Conservation (phyloP, 2,797 vertebrate species). For the Valencia hispanica region DNA sequence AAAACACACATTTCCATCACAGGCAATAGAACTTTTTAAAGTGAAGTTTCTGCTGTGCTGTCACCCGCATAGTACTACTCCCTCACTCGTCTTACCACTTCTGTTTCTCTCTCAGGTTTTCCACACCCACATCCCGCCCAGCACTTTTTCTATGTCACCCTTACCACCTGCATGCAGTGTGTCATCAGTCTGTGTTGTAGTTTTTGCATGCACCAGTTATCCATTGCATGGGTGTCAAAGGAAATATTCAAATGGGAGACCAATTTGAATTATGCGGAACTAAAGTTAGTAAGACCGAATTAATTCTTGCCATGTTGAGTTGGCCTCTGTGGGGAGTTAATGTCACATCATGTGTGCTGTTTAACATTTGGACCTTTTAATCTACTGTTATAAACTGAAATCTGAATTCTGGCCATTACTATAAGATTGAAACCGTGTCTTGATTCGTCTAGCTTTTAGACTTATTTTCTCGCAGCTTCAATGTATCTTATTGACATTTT, state of each 20-base stretch:
- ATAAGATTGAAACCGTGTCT: not conserved
- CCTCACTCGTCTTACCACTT: not conserved
- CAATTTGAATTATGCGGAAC: too few species aligned
- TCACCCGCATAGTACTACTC: not conserved
- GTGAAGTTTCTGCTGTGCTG: slow-evolving; percentile 6
- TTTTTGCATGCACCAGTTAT: not conserved
- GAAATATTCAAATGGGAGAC: not conserved
- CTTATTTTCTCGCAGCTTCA: not conserved
- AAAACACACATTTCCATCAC: not conserved
- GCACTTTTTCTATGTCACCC: slow-evolving; percentile 14
- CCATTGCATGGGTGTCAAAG: not conserved
- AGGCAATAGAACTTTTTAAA: not conserved
- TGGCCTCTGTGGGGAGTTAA: not conserved
- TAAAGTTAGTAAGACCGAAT: not conserved
- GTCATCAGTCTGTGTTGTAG: slow-evolving; percentile 5
- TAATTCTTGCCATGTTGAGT: not conserved
- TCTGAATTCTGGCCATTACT: not conserved
- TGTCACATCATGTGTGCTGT: not conserved
- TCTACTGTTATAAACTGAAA: not conserved
- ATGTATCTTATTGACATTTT: not conserved
- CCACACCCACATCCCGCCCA: slow-evolving; percentile 47
- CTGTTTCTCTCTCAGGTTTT: slow-evolving; percentile 15
- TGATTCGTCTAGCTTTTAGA: not conserved
- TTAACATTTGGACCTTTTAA: not conserved
- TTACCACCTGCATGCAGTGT: slow-evolving; percentile 33